Evolutionary conservation across 2,113 vertebrate genomes (phyloP).

Genomic region (Ceyx melanurus): DNA sequence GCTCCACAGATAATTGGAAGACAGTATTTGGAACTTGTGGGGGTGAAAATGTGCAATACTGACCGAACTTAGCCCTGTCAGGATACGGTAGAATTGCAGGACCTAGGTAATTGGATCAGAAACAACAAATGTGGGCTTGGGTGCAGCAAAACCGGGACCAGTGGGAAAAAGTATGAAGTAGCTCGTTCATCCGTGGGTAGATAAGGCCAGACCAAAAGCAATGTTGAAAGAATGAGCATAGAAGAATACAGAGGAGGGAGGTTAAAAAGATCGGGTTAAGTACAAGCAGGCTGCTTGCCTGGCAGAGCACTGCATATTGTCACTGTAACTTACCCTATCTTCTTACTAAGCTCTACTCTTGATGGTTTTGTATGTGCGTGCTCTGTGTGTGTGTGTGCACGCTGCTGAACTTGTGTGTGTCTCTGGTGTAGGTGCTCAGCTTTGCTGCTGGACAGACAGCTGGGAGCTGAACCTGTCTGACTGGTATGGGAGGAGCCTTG

Average conservation of each 20-base stretch:
- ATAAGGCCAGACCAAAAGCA: background rate
- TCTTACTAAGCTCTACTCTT: background rate
- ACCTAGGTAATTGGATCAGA: background rate
- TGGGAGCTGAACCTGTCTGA: background rate
- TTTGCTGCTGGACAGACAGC: no score
- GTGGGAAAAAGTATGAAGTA: background rate
- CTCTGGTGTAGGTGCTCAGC: accelerated
- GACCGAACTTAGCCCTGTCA: background rate
- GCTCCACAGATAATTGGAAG: background rate
- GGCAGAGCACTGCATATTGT: background rate
- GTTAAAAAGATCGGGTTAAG: accelerated
- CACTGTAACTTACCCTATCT: background rate
- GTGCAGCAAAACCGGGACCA: background rate
- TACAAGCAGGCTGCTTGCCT: background rate
- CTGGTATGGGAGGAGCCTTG: background rate
- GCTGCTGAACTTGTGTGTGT: background rate
- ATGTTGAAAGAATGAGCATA: background rate
- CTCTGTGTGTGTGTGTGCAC: background rate
- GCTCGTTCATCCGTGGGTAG: accelerated
- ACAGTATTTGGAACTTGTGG: background rate
- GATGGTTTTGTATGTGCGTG: background rate
- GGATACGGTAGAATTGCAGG: background rate
- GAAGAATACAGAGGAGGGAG: no score
- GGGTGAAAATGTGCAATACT: background rate
- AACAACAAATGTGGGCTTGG: accelerated